Evolutionary conservation across 2,797 vertebrate species (phyloP), one percentile per base, ranked within the genome.

Genomic region (Cossypha heuglini): DNA sequence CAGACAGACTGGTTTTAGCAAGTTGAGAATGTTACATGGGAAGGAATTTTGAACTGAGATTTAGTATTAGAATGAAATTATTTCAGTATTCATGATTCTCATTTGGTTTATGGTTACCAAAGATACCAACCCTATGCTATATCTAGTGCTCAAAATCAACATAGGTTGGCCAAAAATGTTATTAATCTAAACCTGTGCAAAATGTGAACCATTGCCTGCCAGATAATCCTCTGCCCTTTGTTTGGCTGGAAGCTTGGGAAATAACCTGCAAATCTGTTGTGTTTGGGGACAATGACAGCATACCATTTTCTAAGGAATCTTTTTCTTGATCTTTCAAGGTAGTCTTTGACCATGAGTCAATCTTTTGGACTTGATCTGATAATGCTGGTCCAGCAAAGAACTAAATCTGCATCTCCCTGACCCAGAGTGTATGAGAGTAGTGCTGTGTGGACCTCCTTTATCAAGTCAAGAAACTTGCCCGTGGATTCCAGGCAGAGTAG

Each of bases 241-340:
- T 72, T 77, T 94, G 88, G 61, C 86, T 54, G 66, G 46, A 57
- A 88, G 58, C 82, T 76, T 88, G 40, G 42, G 69, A 46, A 83
- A 81, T 40, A 85, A 71, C 59, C 54, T 93, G 52, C 35, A 74
- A 69, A 86, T 82, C 48, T 93, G 25, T 73, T 93, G 66, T 83
- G 64, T 78, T 94, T 90, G 93, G 73, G 81, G 61, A 63, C 64
- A 86, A 80, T 1, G 48, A 71, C 69, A 88, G 55, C 71, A 86
- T 64, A 86, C n/a, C 25, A 1, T 94, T 94, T 90, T 79, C 57
- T 62, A 42, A 94, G 72, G 88, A 90, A 92, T 95, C 33, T 33
- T 93, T 93, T 76, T 86, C 67, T 83, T 90, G 58, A 67, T 72
- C 57, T 87, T 94, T 92, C 66, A 93, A 96, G 74, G 83, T 72